Base-by-base conservation (phyloP, 92 coral and sea anemone species). In the Chrysogorgia sp. region DNA sequence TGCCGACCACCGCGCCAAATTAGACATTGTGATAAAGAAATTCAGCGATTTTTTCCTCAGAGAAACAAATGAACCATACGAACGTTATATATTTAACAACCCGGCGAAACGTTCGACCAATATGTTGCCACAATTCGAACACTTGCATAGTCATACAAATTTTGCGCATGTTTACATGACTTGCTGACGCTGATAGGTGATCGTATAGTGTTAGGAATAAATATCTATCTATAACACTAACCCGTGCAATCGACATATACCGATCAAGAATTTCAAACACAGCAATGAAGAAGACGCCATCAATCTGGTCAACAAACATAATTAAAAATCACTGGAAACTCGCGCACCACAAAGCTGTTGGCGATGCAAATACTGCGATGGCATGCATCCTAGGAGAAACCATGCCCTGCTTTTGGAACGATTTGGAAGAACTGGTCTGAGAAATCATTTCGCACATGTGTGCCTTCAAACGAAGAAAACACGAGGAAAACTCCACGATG, bases 351-450 rank as follows among this genome's bases (percentile, higher is more conserved):
- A n/a, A n/a, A n/a, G n/a, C n/a, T n/a, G n/a, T n/a, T n/a, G n/a
- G n/a, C 35, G 23, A 40, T 57, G 75, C 69, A 60, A 31, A 60
- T 60, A 76, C 31, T 76, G 81, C 25, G 75, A 55, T 47, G 68
- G 64, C 21, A 35, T 12, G 15, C 81, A 76, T 56, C 1, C 29
- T 28, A 17, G 24, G 21, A 30, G 20, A 29, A 29, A 0, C 8
- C 40, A 3, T 76, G 81, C 40, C 81, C 81, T 6, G 81, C 72
- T 0, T 76, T 28, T 40, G 20, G 72, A 17, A 2, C 19, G 34
- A 15, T 15, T 9, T 29, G 70, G 14, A 29, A 24, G 13, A 30
- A 19, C 14, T 63, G 81, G 72, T 13, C 22, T 10, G 23, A 43
- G 22, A 21, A 76, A 60, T 13, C 74, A 76, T 34, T 76, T 76